Evolutionary conservation across 2,888 invertebrate genomes (phyloP).

Genomic region (Oeneis ivallda): DNA sequence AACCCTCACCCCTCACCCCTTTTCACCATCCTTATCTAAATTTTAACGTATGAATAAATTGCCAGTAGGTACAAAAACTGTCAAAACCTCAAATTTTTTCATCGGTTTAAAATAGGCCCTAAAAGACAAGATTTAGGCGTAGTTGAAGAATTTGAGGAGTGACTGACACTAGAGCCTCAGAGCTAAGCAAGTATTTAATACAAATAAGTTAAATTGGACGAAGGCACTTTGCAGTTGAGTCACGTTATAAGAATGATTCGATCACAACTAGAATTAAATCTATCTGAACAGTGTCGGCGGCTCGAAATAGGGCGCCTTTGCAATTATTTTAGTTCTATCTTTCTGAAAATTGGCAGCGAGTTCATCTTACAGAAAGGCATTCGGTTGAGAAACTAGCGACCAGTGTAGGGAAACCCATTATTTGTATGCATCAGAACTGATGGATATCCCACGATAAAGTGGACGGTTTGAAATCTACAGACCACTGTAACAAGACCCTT

Average conservation of each 20-base stretch:
- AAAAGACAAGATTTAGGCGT: too few species aligned
- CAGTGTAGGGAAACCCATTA: slow-evolving; percentile 44
- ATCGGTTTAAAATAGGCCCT: too few species aligned
- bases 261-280: slow-evolving; percentile 74
- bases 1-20: too few species aligned
- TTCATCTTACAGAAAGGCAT: slow-evolving; percentile 77
- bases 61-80: too few species aligned
- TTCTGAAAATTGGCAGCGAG: slow-evolving; percentile 81
- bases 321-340: slow-evolving; percentile 81
- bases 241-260: slow-evolving; percentile 44
- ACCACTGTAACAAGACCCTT: slow-evolving; percentile 8
- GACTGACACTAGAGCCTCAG: not conserved
- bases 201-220: not conserved
- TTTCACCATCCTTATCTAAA: too few species aligned
- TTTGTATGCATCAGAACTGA: slow-evolving; percentile 36
- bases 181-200: not conserved
- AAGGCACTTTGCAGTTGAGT: slow-evolving; percentile 17
- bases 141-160: too few species aligned
- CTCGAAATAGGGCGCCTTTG: slow-evolving; percentile 80
- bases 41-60: too few species aligned
- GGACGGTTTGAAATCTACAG: slow-evolving; percentile 50
- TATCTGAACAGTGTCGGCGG: slow-evolving; percentile 69
- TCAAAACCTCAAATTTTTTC: too few species aligned
- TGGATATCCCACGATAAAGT: slow-evolving; percentile 61
- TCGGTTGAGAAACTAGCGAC: slow-evolving; percentile 76